phyloP scores from a whole-genome alignment of 2,888 invertebrate species.

The Caprella mutica region DNA sequence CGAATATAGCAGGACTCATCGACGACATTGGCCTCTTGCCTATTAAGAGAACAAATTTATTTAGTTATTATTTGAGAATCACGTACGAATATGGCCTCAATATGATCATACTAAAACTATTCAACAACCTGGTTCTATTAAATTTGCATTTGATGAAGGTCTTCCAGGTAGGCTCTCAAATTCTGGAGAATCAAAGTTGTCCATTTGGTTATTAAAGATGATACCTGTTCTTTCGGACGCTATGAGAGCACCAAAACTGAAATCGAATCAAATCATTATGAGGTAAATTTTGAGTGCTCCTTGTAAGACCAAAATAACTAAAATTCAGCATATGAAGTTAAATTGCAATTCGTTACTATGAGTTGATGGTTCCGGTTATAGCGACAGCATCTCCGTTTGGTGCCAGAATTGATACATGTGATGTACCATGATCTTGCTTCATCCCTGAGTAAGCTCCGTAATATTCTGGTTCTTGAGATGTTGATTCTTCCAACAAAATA shows the following conservation, averaged over 20 bases:
- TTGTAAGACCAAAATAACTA: no score
- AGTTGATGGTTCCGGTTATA: slow-evolving; percentile 80
- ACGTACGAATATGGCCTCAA: no score
- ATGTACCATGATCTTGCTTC: slow-evolving; percentile 54
- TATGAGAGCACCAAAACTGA: slow-evolving; percentile 61
- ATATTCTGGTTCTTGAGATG: slow-evolving; percentile 47
- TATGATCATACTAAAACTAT: no score
- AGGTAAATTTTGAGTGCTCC: no score
- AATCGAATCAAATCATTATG: no score
- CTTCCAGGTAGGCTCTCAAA: slow-evolving; percentile 55
- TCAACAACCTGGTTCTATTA: slow-evolving; percentile 62
- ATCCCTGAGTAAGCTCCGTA: slow-evolving; percentile 53
- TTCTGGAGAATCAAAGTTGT: slow-evolving; percentile 68
- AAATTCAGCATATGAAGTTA: no score
- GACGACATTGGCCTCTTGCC: slow-evolving; percentile 72
- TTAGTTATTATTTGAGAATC: no score
- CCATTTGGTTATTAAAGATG: slow-evolving; percentile 80
- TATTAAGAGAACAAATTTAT: no score
- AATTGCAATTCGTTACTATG: no score
- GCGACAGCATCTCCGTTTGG: slow-evolving; percentile 83
- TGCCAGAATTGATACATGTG: slow-evolving; percentile 74
- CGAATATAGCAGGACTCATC: slow-evolving; percentile 72
- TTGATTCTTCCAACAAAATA: slow-evolving; percentile 54
- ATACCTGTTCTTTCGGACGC: slow-evolving; percentile 68
- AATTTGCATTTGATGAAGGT: slow-evolving; percentile 72